These are phyloP conservation scores for Aegotheles bennettii DNA, from an alignment of 2,113 vertebrate species.

Conservation along the genomic window DNA sequence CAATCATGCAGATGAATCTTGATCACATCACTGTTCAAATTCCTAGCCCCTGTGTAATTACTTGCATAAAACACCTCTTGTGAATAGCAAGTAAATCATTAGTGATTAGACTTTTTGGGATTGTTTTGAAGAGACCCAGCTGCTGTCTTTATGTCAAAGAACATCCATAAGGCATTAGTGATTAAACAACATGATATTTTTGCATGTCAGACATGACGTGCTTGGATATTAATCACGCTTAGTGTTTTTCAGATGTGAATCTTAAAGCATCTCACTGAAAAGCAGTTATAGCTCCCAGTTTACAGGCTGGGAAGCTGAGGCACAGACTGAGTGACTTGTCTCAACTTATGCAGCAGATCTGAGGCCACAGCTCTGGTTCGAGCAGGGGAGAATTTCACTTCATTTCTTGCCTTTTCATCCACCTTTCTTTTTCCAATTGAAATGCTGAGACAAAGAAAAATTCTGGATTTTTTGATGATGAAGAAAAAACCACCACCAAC, in stretches of 20 bases:
- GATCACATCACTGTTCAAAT: constrained; percentile 19
- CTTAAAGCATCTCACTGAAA: background rate
- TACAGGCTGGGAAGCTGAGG: background rate
- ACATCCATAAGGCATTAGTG: constrained; percentile 29
- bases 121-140: constrained; percentile 61
- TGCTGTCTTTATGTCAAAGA: constrained; percentile 57
- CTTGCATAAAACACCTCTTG: constrained; percentile 20
- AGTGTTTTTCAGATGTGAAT: constrained; percentile 27
- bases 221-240: background rate
- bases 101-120: constrained; percentile 38
- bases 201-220: constrained; percentile 8
- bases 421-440: background rate
- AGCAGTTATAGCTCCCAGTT: background rate
- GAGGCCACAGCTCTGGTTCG: background rate
- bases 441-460: background rate
- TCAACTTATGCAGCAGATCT: background rate
- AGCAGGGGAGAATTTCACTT: background rate
- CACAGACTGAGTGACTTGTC: background rate
- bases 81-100: constrained; percentile 54
- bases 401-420: background rate
- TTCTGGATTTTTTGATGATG: background rate
- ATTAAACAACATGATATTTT: constrained; percentile 49
- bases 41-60: constrained; percentile 34
- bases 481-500: background rate
- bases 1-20: constrained; percentile 53